phyloP scores from a whole-genome alignment of 2,113 vertebrate genomes.

The Nerophis ophidion region DNA sequence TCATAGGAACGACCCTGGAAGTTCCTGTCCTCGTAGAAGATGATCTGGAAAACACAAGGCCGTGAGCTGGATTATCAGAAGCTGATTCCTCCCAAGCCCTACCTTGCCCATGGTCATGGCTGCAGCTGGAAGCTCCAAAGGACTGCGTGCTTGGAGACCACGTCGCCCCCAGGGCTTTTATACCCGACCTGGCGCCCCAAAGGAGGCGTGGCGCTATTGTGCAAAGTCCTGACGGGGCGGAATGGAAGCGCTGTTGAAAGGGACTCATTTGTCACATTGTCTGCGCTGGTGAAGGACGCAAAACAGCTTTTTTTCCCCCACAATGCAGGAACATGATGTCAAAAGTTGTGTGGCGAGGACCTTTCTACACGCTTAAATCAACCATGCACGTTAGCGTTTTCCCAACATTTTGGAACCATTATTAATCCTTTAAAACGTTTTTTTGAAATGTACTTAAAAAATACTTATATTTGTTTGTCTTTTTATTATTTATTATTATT shows the following conservation, averaged over 20 bases:
- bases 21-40: constrained; percentile 73
- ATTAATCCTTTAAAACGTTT: no score
- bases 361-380: no score
- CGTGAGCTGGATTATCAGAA: neutral
- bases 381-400: no score
- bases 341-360: neutral
- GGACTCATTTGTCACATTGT: constrained; percentile 59
- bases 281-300: constrained; percentile 31
- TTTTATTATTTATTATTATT: no score
- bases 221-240: constrained; percentile 67
- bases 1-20: constrained; percentile 72
- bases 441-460: no score
- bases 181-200: constrained; percentile 47
- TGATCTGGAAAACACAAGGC: constrained; percentile 46
- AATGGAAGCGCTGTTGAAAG: constrained; percentile 48
- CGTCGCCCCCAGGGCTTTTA: constrained; percentile 48
- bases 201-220: constrained; percentile 57
- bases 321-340: constrained; percentile 4
- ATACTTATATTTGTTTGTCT: no score
- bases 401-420: no score
- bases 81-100: neutral
- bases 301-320: constrained; percentile 23
- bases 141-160: constrained; percentile 41
- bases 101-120: constrained; percentile 70
- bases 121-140: constrained; percentile 31